phyloP scores from a whole-genome alignment of 92 coral and sea anemone genomes.

The Bergia puertoricense region DNA sequence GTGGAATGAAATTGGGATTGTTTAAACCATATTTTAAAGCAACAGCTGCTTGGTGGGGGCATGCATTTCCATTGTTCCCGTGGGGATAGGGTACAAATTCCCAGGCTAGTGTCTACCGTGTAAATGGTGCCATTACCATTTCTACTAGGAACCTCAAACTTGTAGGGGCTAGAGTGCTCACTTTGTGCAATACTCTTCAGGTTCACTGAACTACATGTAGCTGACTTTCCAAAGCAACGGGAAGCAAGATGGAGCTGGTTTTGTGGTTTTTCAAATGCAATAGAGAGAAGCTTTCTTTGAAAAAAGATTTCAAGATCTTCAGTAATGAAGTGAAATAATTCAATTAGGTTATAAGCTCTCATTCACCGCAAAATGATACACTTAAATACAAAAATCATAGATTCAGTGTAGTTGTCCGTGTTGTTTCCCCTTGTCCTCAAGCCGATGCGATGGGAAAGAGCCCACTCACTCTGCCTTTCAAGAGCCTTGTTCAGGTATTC shows the following conservation, averaged over 20 bases:
- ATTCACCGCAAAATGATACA: constrained; percentile 47
- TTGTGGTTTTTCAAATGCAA: constrained; percentile 54
- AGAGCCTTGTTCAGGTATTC: constrained; percentile 48
- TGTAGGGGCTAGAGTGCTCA: constrained; percentile 36
- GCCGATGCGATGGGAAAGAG: constrained; percentile 39
- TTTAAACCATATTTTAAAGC: constrained; percentile 41
- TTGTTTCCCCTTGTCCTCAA: constrained; percentile 69
- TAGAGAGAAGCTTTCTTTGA: constrained; percentile 51
- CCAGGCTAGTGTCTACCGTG: constrained; percentile 43
- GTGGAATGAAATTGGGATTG: constrained; percentile 54
- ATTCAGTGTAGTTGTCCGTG: constrained; percentile 70
- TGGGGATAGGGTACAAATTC: constrained; percentile 50
- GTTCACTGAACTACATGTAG: constrained; percentile 29
- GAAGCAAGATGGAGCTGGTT: constrained; percentile 51
- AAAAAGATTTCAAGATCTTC: constrained; percentile 60
- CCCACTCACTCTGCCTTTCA: constrained; percentile 52
- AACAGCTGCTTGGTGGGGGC: constrained; percentile 66
- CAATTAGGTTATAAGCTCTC: constrained; percentile 57
- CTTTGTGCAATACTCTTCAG: constrained; percentile 34
- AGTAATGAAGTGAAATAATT: constrained; percentile 54
- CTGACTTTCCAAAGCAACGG: constrained; percentile 56
- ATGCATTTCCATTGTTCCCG: constrained; percentile 60
- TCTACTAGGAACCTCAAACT: constrained; percentile 55
- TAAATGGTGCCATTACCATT: constrained; percentile 23
- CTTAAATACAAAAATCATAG: constrained; percentile 59